These are phyloP conservation scores for Geodia barretti DNA, from an alignment of 37 sponge, comb jelly and placozoan species.

Conservation along the genomic window DNA sequence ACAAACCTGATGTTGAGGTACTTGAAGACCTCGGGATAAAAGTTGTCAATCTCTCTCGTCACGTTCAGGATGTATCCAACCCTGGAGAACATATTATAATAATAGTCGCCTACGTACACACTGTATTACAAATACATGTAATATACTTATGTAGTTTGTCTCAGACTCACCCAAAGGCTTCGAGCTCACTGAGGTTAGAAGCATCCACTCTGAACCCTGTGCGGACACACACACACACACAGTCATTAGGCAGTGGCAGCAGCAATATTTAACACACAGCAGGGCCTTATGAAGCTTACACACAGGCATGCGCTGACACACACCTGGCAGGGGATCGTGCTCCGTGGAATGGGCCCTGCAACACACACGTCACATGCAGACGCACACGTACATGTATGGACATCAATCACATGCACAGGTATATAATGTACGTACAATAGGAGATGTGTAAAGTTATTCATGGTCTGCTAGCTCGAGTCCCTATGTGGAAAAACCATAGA, in stretches of 20 bases:
- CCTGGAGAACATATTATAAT: conserved; percentile 24
- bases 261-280: no score
- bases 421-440: neutral
- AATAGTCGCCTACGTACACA: no score
- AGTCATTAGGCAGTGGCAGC: no score
- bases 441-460: no score
- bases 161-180: conserved; percentile 74
- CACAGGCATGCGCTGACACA: no score
- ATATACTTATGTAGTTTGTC: neutral
- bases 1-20: conserved; percentile 91
- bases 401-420: neutral
- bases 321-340: no score
- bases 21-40: conserved; percentile 85
- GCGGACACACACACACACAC: conserved; percentile 8
- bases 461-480: no score
- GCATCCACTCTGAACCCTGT: conserved; percentile 99
- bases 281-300: no score
- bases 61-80: conserved; percentile 91
- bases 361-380: neutral
- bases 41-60: conserved; percentile 97
- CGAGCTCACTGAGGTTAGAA: conserved; percentile 80
- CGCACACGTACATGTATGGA: neutral
- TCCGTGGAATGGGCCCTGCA: no score
- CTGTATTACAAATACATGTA: neutral
- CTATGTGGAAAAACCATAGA: no score